Evolutionary conservation across 2,797 vertebrate species (phyloP).

Genomic region (Emydoidea blandingii): DNA sequence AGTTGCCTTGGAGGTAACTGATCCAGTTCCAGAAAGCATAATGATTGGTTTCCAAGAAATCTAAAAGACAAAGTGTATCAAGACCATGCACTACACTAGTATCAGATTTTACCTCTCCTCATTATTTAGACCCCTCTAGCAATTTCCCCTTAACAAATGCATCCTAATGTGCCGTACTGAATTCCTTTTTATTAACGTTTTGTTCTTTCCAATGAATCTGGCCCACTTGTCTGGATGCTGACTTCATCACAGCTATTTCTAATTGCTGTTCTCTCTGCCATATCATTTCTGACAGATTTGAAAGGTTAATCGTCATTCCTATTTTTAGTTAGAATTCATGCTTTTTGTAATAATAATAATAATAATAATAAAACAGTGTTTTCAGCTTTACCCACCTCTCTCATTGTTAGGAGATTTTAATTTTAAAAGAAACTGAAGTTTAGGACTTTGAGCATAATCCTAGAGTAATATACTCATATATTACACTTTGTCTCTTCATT

Average conservation of each 20-base stretch:
- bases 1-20: conserved; percentile 67
- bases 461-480: background rate
- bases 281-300: conserved; percentile 18
- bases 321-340: conserved; percentile 38
- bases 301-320: conserved; percentile 16
- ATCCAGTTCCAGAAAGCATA: conserved; percentile 67
- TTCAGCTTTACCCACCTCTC: conserved; percentile 18
- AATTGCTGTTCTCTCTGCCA: conserved; percentile 48
- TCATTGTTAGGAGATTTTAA: conserved; percentile 21
- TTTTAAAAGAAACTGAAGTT: conserved; percentile 39
- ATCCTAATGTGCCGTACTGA: conserved; percentile 25
- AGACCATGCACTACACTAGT: conserved; percentile 39
- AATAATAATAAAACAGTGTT: background rate
- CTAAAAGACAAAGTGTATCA: conserved; percentile 69
- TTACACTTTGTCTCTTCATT: conserved; percentile 11
- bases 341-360: background rate
- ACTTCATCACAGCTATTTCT: conserved; percentile 13
- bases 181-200: conserved; percentile 39
- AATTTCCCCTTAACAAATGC: conserved; percentile 67
- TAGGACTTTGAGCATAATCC: conserved; percentile 25
- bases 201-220: conserved; percentile 37
- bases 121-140: conserved; percentile 74
- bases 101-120: conserved; percentile 71
- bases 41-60: conserved; percentile 68
- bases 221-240: conserved; percentile 30